These are phyloP conservation scores for Holocentrus rufus DNA, from an alignment of 2,797 vertebrate species.

Conservation along the genomic window DNA sequence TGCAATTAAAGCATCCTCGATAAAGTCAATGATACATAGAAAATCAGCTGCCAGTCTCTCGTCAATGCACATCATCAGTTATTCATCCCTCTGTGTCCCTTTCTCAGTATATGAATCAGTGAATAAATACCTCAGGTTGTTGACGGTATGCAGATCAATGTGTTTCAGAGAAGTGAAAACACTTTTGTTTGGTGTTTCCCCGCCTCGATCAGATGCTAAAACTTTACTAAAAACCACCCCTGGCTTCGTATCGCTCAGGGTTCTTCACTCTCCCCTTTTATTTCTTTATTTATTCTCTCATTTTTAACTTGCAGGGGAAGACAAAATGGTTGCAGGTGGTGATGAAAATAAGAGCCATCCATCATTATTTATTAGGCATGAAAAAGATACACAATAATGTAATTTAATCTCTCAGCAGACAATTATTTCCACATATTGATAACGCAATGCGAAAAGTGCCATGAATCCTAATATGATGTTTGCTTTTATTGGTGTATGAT, in stretches of 20 bases:
- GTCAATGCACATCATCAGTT: slow-evolving; percentile 40
- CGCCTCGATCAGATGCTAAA: slow-evolving; percentile 59
- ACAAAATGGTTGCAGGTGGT: slow-evolving; percentile 99
- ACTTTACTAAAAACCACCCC: slow-evolving; percentile 72
- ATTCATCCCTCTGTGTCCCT: slow-evolving; percentile 27
- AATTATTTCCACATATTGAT: slow-evolving; percentile 99
- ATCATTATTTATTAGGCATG: slow-evolving; percentile 99
- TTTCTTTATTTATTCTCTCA: slow-evolving; percentile 92
- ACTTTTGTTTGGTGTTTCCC: slow-evolving; percentile 59
- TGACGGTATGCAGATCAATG: slow-evolving; percentile 74
- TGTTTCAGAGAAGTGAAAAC: slow-evolving; percentile 48
- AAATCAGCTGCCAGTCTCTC: slow-evolving; percentile 14
- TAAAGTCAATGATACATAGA: slow-evolving; percentile 18
- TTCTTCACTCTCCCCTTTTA: slow-evolving; percentile 88
- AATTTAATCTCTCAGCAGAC: slow-evolving; percentile 99
- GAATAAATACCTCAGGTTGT: slow-evolving; percentile 64
- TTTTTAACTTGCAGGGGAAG: slow-evolving; percentile 95
- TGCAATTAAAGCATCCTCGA: slow-evolving; percentile 30
- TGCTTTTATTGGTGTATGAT: slow-evolving; percentile 98
- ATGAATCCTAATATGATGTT: slow-evolving; percentile 99
- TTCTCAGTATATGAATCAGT: slow-evolving; percentile 37
- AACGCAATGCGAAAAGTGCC: slow-evolving; percentile 99
- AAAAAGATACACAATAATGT: slow-evolving; percentile 99
- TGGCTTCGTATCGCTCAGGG: slow-evolving; percentile 81
- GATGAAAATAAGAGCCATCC: slow-evolving; percentile 99